These are phyloP conservation scores for Drosophila acutilabella DNA, from an alignment of 2,888 invertebrate genomes.

Conservation along the genomic window DNA sequence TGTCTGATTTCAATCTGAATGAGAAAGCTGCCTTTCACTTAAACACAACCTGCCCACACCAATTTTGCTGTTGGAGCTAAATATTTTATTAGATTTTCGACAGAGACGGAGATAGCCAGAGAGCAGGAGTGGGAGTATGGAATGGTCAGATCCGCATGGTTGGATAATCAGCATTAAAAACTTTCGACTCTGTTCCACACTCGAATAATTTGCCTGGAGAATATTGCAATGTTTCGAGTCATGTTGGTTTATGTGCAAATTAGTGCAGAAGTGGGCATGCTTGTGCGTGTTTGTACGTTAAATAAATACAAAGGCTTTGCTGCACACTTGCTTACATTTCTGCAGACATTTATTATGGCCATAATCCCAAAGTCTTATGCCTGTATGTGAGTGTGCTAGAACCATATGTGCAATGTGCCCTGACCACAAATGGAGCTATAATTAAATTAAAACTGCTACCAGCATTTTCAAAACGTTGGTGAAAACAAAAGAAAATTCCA, in stretches of 20 bases:
- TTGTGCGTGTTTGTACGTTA: slow-evolving; percentile 27
- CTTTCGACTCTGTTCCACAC: slow-evolving; percentile 34
- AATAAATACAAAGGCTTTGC: slow-evolving; percentile 58
- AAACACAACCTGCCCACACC: slow-evolving; percentile 68
- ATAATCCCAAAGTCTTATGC: slow-evolving; percentile 70
- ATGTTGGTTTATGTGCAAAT: slow-evolving; percentile 48
- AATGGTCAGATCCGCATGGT: slow-evolving; percentile 32
- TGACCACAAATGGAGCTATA: slow-evolving; percentile 73
- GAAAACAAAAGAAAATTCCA: slow-evolving; percentile 43
- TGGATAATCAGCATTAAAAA: slow-evolving; percentile 77
- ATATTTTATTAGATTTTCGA: slow-evolving; percentile 67
- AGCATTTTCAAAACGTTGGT: slow-evolving; percentile 45
- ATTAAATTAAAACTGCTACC: slow-evolving; percentile 77
- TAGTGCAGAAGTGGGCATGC: slow-evolving; percentile 14
- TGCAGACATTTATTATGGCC: slow-evolving; percentile 68
- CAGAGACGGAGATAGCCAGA: slow-evolving; percentile 14
- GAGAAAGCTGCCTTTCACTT: slow-evolving; percentile 23
- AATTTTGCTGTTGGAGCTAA: slow-evolving; percentile 38
- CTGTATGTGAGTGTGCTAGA: neutral
- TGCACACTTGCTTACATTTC: slow-evolving; percentile 53
- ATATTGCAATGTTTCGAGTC: slow-evolving; percentile 57
- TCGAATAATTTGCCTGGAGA: slow-evolving; percentile 40
- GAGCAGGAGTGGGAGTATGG: slow-evolving; percentile 4
- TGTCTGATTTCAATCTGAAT: slow-evolving; percentile 43
- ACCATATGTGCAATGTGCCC: slow-evolving; percentile 45